A percentile compares a stretch with the other conserved stretches of the same genome.
Evolutionary conservation across 2,888 invertebrate genomes (phyloP).

Genomic region (Lycocerus yunnanus): DNA sequence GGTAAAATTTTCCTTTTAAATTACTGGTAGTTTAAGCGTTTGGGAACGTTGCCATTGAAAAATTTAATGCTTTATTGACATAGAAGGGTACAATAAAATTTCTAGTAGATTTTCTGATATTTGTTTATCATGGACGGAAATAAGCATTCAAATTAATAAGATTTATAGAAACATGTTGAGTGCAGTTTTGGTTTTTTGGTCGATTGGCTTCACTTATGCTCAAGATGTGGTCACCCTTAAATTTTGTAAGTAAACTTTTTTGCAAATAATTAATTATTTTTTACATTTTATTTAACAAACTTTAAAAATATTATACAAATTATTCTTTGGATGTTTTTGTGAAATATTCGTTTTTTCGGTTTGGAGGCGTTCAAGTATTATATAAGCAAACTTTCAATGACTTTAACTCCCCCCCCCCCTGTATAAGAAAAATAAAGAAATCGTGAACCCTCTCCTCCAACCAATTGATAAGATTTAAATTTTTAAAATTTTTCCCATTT

Average conservation of each 20-base stretch:
- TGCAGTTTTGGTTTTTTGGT: neutral
- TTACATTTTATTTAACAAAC: neutral
- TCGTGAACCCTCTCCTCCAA: too few relatives aligned
- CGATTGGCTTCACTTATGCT: neutral
- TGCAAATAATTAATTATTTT: neutral
- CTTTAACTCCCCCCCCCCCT: too few relatives aligned
- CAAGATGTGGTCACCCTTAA: neutral
- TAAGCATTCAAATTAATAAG: neutral
- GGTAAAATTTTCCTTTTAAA: too few relatives aligned
- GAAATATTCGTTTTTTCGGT: neutral
- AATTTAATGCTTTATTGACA: conserved; percentile 1
- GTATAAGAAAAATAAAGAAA: too few relatives aligned
- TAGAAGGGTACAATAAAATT: neutral
- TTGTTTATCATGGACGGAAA: neutral
- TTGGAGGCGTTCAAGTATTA: too few relatives aligned
- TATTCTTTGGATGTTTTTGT: neutral
- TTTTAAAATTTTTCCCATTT: too few relatives aligned
- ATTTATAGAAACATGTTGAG: neutral
- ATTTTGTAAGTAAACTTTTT: neutral
- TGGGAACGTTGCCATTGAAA: neutral
- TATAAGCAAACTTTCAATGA: too few relatives aligned
- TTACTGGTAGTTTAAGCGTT: neutral
- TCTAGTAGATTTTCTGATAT: neutral
- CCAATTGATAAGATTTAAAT: too few relatives aligned
- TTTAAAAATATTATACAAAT: neutral